These are phyloP conservation scores for Pollachius pollachius DNA, from an alignment of 2,113 vertebrate species.

Conservation along the genomic window DNA sequence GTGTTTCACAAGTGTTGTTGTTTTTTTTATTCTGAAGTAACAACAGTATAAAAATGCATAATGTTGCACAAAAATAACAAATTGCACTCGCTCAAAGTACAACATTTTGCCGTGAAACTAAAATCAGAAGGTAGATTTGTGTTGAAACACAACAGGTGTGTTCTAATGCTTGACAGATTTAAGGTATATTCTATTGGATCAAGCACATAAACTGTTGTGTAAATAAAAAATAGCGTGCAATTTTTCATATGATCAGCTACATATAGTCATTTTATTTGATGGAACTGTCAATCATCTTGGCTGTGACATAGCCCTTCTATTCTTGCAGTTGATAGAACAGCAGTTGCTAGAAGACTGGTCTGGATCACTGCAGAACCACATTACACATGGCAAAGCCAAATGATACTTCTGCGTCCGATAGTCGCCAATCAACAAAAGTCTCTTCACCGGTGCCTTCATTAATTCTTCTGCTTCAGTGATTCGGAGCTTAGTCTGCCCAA, in stretches of 20 bases:
- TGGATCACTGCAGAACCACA: no score
- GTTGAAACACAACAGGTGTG: neutral
- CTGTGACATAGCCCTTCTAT: constrained; percentile 63
- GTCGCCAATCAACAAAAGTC: no score
- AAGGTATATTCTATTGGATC: constrained; percentile 18
- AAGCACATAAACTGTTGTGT: constrained; percentile 26
- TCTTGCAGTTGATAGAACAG: constrained; percentile 46
- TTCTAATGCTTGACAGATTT: constrained; percentile 29
- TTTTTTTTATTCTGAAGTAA: constrained; percentile 67
- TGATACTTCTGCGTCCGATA: no score
- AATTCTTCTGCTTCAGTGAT: no score
- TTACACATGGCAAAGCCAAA: no score
- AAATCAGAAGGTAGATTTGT: constrained; percentile 8
- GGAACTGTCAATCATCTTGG: constrained; percentile 5
- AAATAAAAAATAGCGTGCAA: constrained; percentile 36
- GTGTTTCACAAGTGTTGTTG: no score
- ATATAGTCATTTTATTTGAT: constrained; percentile 20
- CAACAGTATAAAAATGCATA: constrained; percentile 85
- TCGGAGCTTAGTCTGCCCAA: no score
- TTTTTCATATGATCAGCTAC: constrained; percentile 45
- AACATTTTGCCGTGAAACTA: constrained; percentile 60
- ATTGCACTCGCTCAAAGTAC: constrained; percentile 78
- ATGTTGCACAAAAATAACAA: constrained; percentile 77
- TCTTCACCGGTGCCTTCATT: no score
- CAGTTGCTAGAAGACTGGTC: constrained; percentile 21